These are phyloP conservation scores for Hemichromis elongatus DNA, from an alignment of 2,113 vertebrate genomes.

Conservation along the genomic window DNA sequence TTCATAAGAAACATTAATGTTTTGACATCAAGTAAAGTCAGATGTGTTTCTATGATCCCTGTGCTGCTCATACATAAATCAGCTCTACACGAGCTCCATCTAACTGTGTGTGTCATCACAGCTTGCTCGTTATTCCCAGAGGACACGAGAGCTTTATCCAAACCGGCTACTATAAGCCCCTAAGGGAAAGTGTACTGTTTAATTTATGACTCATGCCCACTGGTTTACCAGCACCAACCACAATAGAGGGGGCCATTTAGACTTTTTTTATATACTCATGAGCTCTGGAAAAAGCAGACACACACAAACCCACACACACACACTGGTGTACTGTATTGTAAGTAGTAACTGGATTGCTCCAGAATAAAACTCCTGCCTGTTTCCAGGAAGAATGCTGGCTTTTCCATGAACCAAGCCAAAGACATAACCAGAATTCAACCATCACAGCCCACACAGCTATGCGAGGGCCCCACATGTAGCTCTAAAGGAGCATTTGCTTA, in stretches of 20 bases:
- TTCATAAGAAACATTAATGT: not conserved
- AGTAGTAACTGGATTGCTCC: not conserved
- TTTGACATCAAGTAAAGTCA: not conserved
- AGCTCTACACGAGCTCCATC: not conserved
- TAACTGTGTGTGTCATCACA: not conserved
- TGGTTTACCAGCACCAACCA: not conserved
- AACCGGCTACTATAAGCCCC: not conserved
- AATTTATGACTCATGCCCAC: constrained; percentile 32
- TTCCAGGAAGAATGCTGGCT: constrained; percentile 41
- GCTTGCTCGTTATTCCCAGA: not conserved
- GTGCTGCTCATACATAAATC: constrained; percentile 16
- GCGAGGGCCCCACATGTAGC: not conserved
- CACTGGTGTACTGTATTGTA: not conserved
- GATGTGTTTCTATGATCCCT: constrained; percentile 22
- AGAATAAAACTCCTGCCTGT: constrained; percentile 4
- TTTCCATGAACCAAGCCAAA: constrained; percentile 35
- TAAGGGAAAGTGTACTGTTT: constrained; percentile 10
- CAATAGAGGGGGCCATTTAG: not conserved
- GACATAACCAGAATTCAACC: not conserved
- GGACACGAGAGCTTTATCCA: not conserved
- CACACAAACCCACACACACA: not conserved
- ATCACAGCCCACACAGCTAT: not conserved
- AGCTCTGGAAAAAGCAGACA: constrained; percentile 3
- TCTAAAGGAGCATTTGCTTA: not conserved
- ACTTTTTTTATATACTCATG: not conserved